These are phyloP conservation scores for Colius striatus DNA, from an alignment of 2,113 vertebrate genomes.

Conservation along the genomic window DNA sequence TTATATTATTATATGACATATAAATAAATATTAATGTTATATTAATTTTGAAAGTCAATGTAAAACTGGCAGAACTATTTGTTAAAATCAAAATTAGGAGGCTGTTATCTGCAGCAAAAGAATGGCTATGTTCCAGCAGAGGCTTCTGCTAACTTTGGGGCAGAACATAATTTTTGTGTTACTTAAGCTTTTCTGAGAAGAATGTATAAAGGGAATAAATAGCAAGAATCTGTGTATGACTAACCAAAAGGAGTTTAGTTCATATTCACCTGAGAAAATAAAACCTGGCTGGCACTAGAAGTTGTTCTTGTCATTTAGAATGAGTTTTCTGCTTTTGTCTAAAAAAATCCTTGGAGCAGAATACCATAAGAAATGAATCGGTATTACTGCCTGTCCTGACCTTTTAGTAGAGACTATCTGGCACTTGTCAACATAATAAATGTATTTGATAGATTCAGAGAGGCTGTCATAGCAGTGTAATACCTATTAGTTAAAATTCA, in stretches of 20 bases:
- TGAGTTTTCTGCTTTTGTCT: conserved; percentile 3
- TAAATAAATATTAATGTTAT: too few relatives aligned
- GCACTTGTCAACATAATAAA: neutral
- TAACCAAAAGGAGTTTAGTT: neutral
- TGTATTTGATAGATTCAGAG: neutral
- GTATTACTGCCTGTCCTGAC: neutral
- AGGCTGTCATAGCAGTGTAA: neutral
- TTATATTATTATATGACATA: neutral
- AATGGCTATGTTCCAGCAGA: neutral
- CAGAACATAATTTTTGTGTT: neutral
- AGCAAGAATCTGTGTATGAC: neutral
- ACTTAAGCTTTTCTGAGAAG: neutral
- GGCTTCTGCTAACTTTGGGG: neutral
- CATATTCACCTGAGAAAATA: neutral
- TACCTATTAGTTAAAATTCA: conserved; percentile 54
- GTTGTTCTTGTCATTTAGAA: conserved; percentile 10
- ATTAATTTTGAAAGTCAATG: neutral
- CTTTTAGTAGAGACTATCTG: neutral
- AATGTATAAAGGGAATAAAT: neutral
- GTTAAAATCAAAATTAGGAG: neutral
- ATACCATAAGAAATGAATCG: conserved; percentile 38
- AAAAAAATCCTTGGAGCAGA: neutral
- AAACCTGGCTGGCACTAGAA: conserved; percentile 24
- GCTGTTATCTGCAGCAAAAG: neutral
- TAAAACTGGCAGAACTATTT: neutral